Evolutionary conservation across 2,888 invertebrate species (phyloP), one percentile per base, ranked within the genome.

Genomic region (Tolmerus cingulatus): DNA sequence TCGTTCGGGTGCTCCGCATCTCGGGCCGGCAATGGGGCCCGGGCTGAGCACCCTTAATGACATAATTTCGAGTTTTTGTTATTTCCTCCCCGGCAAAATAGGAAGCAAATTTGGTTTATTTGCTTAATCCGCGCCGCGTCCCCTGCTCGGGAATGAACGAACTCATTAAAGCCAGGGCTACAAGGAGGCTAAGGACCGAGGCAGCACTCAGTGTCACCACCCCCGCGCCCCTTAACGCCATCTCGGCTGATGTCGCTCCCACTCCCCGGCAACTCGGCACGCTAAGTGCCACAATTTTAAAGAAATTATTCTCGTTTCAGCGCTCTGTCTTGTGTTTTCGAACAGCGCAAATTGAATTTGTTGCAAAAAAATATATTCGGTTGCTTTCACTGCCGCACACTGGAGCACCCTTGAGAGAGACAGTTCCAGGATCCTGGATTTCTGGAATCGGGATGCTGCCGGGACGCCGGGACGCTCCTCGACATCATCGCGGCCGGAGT

Each of bases 71-170:
- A 79, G 79, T 79, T 79, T 79, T 79, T 79, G 79, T 79, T 79
- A 51, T 51, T 79, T 79, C 79, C 79, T 79, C 79, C 30, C 19
- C 40, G 37, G 30, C 79, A 27, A 51, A 84, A 84, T 84, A 40
- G 37, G 82, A 84, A 84, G 82, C 66, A 84, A 84, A 84, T 84
- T 84, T 84, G 82, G 82, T 84, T 84, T 84, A 84, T 84, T 57
- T 84, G 81, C 82, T 84, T 84, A 66, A 84, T 66, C 82, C 82
- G 27, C 40, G 16, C 37, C 66, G 34, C 40, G 43, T 37, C 30
- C 57, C 23, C 27, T 40, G n/a, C 82, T 3, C 43, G 43, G 37
- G 37, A 19, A 34, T 66, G 82, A 84, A 84, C 82, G 82, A 84
- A 84, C 82, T 84, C 82, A 84, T 84, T 84, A 84, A 84, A 84